These are phyloP conservation scores for Caenorhabditis sp. DNA, from an alignment of 2,888 invertebrate genomes.

Conservation along the genomic window DNA sequence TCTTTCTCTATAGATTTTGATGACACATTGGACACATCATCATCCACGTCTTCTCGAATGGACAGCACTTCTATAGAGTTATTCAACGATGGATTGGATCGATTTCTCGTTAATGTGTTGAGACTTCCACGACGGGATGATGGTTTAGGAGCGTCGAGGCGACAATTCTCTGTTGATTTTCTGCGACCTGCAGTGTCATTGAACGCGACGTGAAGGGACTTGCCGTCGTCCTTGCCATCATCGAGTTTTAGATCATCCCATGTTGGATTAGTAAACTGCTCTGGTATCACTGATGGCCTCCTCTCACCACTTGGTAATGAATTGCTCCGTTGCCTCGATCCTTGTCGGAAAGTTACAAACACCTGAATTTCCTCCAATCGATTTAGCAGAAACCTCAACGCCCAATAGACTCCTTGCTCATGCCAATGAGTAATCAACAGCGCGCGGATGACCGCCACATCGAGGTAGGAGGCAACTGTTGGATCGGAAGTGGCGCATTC, in stretches of 20 bases:
- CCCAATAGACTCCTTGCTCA: slow-evolving; percentile 98
- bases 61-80: slow-evolving; percentile 57
- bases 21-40: slow-evolving; percentile 43
- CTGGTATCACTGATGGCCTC: slow-evolving; percentile 31
- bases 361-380: slow-evolving; percentile 72
- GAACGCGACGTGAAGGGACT: slow-evolving; percentile 56
- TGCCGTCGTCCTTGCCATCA: slow-evolving; percentile 31
- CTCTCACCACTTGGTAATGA: slow-evolving; percentile 52
- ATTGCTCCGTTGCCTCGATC: slow-evolving; percentile 50
- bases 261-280: slow-evolving; percentile 56
- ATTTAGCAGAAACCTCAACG: slow-evolving; percentile 79
- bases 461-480: slow-evolving; percentile 86
- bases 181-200: slow-evolving; percentile 43
- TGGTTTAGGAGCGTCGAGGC: not conserved
- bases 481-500: slow-evolving; percentile 45
- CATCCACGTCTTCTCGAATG: slow-evolving; percentile 49
- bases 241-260: slow-evolving; percentile 65
- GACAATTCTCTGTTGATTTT: slow-evolving; percentile 35
- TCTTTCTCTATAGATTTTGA: slow-evolving; percentile 50
- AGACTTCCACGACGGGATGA: slow-evolving; percentile 39
- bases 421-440: slow-evolving; percentile 96
- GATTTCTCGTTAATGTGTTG: slow-evolving; percentile 40
- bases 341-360: slow-evolving; percentile 31
- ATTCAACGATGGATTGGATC: slow-evolving; percentile 57
- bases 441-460: slow-evolving; percentile 93